These are phyloP conservation scores for Onychostoma macrolepis DNA, from an alignment of 2,113 vertebrate genomes.

Conservation along the genomic window DNA sequence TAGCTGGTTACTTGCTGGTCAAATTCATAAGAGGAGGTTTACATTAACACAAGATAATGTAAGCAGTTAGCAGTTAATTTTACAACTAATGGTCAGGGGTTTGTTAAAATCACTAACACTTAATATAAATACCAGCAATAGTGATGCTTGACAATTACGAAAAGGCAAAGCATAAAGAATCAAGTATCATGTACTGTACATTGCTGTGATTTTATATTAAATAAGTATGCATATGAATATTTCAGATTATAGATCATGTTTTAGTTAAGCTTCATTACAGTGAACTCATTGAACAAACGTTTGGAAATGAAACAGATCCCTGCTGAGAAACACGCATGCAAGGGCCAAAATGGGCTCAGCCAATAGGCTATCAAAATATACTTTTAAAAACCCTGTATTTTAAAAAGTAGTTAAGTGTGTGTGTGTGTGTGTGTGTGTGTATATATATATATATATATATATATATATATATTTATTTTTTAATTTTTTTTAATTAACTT, in stretches of 20 bases:
- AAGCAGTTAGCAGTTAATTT: too few relatives aligned
- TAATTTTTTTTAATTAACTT: too few relatives aligned
- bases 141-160: not conserved
- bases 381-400: not conserved
- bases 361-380: not conserved
- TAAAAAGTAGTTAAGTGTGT: too few relatives aligned
- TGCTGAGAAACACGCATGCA: not conserved
- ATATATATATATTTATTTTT: too few relatives aligned
- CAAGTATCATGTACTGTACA: not conserved
- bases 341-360: too few relatives aligned
- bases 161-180: not conserved
- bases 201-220: not conserved
- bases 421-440: too few relatives aligned
- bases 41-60: not conserved
- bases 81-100: not conserved
- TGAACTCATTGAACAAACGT: not conserved
- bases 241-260: conserved; percentile 3
- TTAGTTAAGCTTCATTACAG: conserved; percentile 3
- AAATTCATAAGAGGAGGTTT: not conserved
- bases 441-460: too few relatives aligned
- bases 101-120: not conserved
- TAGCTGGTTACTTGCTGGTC: not conserved
- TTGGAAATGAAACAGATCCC: not conserved
- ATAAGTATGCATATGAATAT: not conserved
- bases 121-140: not conserved